phyloP scores from a whole-genome alignment of 2,797 vertebrate species.

The Ibycter americanus region DNA sequence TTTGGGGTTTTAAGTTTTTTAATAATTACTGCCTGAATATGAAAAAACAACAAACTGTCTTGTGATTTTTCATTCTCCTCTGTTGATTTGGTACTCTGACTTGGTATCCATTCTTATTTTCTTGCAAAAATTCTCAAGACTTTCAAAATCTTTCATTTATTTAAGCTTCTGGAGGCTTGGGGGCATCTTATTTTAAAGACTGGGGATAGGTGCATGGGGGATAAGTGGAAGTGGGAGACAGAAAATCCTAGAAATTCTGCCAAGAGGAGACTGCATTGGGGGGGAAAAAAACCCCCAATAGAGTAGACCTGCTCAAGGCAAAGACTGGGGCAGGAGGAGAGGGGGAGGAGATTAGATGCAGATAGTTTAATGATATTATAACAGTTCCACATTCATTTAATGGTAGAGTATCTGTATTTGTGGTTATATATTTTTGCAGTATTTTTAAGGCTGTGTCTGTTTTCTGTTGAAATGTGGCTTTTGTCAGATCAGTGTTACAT shows the following conservation, averaged over 20 bases:
- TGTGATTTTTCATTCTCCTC: neutral
- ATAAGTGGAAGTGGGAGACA: neutral
- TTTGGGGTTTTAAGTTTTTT: neutral
- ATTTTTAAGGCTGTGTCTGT: neutral
- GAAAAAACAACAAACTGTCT: neutral
- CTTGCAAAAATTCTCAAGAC: neutral
- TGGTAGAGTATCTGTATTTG: neutral
- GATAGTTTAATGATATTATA: neutral
- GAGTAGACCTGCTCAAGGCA: neutral
- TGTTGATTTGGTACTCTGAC: neutral
- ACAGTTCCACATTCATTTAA: neutral
- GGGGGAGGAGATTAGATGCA: neutral
- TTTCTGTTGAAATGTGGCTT: neutral
- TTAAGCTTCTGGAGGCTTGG: neutral
- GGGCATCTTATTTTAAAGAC: neutral
- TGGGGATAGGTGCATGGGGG: neutral
- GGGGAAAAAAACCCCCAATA: accelerated
- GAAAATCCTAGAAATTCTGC: neutral
- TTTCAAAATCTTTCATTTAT: neutral
- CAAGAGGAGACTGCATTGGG: neutral
- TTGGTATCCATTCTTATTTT: neutral
- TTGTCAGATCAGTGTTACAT: neutral
- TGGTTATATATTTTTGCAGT: neutral
- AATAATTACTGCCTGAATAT: neutral
- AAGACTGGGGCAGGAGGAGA: neutral